A percentile compares a stretch with the other conserved stretches of the same genome.
phyloP scores from a whole-genome alignment of 2,888 invertebrate genomes.

The Pyrrhopygopsis socrates region DNA sequence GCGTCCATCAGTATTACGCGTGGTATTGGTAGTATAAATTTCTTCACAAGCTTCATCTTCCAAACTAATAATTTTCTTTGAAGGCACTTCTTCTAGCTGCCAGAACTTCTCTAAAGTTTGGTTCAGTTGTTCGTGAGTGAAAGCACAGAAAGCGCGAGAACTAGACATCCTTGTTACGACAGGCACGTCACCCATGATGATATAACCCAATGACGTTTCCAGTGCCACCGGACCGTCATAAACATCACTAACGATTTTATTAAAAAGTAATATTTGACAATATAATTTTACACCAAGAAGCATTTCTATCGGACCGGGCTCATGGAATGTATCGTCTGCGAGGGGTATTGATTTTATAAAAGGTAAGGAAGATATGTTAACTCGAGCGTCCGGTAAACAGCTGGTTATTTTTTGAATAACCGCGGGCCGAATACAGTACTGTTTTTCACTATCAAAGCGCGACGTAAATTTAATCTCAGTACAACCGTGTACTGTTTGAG shows the following conservation, averaged over 20 bases:
- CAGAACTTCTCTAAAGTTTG: constrained; percentile 29
- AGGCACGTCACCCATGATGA: constrained; percentile 32
- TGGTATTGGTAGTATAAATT: constrained; percentile 34
- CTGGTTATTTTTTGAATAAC: constrained; percentile 36
- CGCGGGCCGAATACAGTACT: constrained; percentile 34
- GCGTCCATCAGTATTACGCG: neutral
- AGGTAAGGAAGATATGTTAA: constrained; percentile 6
- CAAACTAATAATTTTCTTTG: neutral
- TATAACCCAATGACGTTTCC: constrained; percentile 3
- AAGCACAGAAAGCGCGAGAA: neutral
- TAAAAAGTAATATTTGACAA: constrained; percentile 43
- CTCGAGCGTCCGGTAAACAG: constrained; percentile 34
- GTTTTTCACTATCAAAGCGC: constrained; percentile 8
- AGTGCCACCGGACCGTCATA: constrained; percentile 17
- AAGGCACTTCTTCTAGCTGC: constrained; percentile 27
- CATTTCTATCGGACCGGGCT: constrained; percentile 47
- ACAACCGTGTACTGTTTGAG: constrained; percentile 6
- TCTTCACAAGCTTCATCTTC: constrained; percentile 22
- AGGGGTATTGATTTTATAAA: constrained; percentile 22
- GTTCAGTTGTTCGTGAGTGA: constrained; percentile 5
- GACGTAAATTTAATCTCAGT: constrained; percentile 21
- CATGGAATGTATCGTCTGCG: constrained; percentile 39
- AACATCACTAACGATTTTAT: constrained; percentile 26
- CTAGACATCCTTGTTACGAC: neutral
- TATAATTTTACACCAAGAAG: constrained; percentile 54